These are phyloP conservation scores for Oreochromis grahami DNA, from an alignment of 2,797 vertebrate genomes.

Conservation along the genomic window DNA sequence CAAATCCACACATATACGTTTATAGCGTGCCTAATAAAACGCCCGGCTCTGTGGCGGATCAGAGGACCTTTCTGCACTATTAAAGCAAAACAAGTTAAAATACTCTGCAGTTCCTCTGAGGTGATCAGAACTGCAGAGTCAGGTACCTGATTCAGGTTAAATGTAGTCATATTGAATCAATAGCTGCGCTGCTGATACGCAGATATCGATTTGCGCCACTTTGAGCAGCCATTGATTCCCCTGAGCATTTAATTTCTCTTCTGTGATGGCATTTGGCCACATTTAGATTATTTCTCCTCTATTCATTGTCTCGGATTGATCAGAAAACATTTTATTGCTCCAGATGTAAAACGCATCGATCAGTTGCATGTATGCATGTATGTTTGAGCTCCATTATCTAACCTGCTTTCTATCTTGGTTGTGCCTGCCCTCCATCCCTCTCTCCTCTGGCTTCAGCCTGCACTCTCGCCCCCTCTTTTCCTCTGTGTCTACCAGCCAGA, in stretches of 20 bases:
- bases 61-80: not conserved
- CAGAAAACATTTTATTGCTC: not conserved
- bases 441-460: constrained; percentile 37
- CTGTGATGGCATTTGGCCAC: not conserved
- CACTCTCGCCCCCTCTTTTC: constrained; percentile 58
- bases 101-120: not conserved
- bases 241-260: not conserved
- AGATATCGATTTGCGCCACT: not conserved
- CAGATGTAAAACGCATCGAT: not conserved
- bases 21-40: not conserved
- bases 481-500: constrained; percentile 78
- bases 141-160: not conserved
- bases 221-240: not conserved
- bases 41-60: not conserved
- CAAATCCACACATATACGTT: not conserved
- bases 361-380: not conserved
- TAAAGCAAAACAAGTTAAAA: not conserved
- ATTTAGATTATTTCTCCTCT: not conserved
- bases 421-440: not conserved
- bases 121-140: not conserved
- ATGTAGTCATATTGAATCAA: not conserved
- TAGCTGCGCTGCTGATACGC: not conserved
- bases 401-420: not conserved
- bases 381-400: not conserved
- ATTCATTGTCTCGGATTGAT: not conserved